Base-by-base conservation (phyloP, 2,797 vertebrate species). In the Serranus cabrilla region DNA sequence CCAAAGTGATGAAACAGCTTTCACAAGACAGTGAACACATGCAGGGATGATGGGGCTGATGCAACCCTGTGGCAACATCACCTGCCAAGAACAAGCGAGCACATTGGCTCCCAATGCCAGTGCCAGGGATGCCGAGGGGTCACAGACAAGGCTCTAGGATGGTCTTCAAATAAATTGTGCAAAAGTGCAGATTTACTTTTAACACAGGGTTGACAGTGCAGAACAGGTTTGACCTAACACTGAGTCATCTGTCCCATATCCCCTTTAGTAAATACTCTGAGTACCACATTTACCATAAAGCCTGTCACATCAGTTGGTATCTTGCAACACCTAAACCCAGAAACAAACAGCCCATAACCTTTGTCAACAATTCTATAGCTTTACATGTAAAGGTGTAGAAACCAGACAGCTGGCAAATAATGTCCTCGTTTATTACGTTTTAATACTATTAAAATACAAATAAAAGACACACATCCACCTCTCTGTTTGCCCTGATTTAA, bases 11-110 rank as follows among this genome's bases (percentile, higher is more conserved):
- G 47, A 74, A 61, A 61, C 2, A 43, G 11, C 0, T 25, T 12
- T 1, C 0, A 54, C 5, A 73, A 73, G 65, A 54, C 27, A 64
- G 46, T 47, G 37, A 72, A 46, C 43, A 61, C 70, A 57, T 46
- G 56, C 21, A 62, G 18, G 12, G 49, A 56, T 43, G 43, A 51
- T 8, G 45, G 47, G 17, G 59, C 61, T 92, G 91, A 91, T 84
- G 91, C 78, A 92, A 93, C 81, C 8, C 1, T 84, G 80, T 73
- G 8, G 87, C 81, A 91, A 90, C 84, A 85, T 76, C 69, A 81
- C 71, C 62, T 83, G 46, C 62, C 18, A 62, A n/a, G 21, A 61
- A 45, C 3, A 7, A 55, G 43, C 21, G 0, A 50, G 27, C 21
- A 47, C 17, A 11, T 11, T 8, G 60, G 42, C 20, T 54, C 25